Conservation (phyloP, 2,888 invertebrate species). For the Lepidonotus clava region DNA sequence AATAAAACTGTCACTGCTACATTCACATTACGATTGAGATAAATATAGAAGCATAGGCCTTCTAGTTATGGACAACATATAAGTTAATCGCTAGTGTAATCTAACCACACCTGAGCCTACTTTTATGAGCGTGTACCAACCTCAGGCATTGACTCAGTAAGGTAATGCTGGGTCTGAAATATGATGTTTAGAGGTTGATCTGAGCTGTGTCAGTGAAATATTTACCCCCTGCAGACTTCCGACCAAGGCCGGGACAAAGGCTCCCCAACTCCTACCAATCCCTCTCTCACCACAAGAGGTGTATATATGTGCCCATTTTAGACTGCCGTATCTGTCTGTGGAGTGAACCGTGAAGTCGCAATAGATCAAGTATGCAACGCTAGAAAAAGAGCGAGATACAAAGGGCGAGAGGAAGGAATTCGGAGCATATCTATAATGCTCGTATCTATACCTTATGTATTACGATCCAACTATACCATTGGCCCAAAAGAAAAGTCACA, state of each 20-base stretch:
- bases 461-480: no score
- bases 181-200: conserved; percentile 9
- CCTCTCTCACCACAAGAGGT: background rate
- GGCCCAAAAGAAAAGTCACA: no score
- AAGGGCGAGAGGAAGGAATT: background rate
- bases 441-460: no score
- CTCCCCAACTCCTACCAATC: background rate
- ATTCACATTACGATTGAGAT: no score
- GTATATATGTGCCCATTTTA: background rate
- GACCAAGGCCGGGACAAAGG: background rate
- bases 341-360: background rate
- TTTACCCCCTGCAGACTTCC: background rate
- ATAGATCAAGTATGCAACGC: background rate
- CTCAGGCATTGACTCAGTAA: background rate
- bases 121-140: background rate
- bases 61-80: background rate
- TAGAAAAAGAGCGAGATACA: background rate
- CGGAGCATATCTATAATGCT: no score
- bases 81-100: background rate
- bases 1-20: no score
- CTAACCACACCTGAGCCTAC: background rate
- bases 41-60: background rate
- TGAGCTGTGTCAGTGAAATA: background rate
- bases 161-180: background rate
- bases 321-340: background rate